Conservation (phyloP, 1,140 invertebrate genomes). For the Drosophila suzukii region DNA sequence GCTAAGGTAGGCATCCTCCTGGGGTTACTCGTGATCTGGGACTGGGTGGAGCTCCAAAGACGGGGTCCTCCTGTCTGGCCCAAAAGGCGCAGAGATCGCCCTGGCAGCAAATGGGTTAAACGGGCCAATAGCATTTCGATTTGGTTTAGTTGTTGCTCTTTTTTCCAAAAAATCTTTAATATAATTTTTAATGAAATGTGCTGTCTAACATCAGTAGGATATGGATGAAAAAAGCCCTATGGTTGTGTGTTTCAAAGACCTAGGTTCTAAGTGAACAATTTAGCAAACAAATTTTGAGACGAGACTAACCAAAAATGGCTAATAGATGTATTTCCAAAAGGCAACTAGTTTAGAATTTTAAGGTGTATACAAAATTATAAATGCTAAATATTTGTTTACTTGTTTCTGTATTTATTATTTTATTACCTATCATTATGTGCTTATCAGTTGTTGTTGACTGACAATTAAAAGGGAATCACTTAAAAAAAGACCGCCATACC, state of each 20-base stretch:
- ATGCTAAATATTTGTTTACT: background rate
- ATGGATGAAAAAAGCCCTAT: background rate
- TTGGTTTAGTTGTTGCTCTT: background rate
- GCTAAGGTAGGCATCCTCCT: background rate
- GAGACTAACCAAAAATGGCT: background rate
- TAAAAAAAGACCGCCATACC: background rate
- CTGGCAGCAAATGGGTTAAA: slow-evolving; percentile 29
- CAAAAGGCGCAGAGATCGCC: slow-evolving; percentile 38
- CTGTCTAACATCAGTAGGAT: background rate
- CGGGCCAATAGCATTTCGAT: slow-evolving; percentile 57
- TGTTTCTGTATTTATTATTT: background rate
- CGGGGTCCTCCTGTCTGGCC: slow-evolving; percentile 8
- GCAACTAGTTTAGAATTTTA: background rate
- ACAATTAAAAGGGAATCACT: background rate
- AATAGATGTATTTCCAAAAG: background rate
- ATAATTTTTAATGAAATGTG: background rate
- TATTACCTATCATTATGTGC: background rate
- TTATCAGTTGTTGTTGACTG: background rate
- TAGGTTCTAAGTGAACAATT: slow-evolving; percentile 1
- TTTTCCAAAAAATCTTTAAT: background rate
- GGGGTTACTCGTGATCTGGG: background rate
- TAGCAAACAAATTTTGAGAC: slow-evolving; percentile 15
- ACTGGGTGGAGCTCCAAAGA: slow-evolving; percentile 37
- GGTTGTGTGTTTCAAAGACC: slow-evolving; percentile 2
- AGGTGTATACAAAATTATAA: background rate